These are phyloP conservation scores for Epirrita christyi DNA, from an alignment of 2,888 invertebrate genomes.

Conservation along the genomic window DNA sequence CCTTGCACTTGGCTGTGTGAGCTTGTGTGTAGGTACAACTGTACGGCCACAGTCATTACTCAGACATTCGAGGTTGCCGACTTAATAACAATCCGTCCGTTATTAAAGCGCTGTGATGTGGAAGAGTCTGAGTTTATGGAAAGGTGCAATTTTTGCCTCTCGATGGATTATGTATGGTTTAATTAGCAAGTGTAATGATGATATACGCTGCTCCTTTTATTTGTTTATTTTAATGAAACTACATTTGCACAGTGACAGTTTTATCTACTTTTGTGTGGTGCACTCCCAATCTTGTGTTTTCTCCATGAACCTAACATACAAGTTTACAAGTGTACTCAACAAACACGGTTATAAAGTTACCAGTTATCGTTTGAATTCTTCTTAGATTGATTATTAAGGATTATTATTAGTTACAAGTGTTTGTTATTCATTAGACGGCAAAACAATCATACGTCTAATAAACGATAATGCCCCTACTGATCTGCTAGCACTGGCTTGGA, in stretches of 20 bases:
- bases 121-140: conserved; percentile 16
- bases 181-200: conserved; percentile 25
- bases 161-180: conserved; percentile 29
- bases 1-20: conserved; percentile 71
- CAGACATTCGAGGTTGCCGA: conserved; percentile 63
- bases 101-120: no score
- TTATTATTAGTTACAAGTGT: conserved; percentile 31
- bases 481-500: conserved; percentile 74
- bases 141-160: conserved; percentile 16
- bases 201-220: conserved; percentile 4
- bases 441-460: conserved; percentile 72
- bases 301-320: no score
- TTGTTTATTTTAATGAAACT: no score
- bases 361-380: no score
- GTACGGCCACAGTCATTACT: conserved; percentile 62
- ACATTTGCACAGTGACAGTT: no score
- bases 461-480: conserved; percentile 76
- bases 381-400: no score
- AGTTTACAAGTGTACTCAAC: no score
- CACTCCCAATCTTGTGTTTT: no score
- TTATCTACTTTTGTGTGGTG: no score
- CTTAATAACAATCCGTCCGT: conserved; percentile 60
- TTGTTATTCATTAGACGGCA: conserved; percentile 62
- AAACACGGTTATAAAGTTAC: no score
- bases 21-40: conserved; percentile 61